A percentile compares a stretch with the other conserved stretches of the same genome.
These are phyloP conservation scores for Clarias gariepinus DNA, from an alignment of 2,113 vertebrate genomes.

Conservation along the genomic window DNA sequence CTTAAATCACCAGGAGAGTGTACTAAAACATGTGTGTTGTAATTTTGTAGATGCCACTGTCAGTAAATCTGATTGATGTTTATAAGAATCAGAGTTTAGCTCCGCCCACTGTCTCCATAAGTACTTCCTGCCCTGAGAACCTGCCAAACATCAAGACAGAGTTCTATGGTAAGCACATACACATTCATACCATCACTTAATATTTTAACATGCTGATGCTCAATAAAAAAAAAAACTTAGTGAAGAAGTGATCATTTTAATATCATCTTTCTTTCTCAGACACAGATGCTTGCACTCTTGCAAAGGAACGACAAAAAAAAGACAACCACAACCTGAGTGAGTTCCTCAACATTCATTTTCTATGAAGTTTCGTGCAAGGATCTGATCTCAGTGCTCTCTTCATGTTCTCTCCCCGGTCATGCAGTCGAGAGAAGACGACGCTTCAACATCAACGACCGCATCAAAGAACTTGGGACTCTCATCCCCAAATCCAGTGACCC, in stretches of 20 bases:
- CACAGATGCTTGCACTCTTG: conserved; percentile 87
- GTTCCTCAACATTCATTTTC: conserved; percentile 60
- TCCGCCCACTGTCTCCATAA: conserved; percentile 86
- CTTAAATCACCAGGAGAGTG: neutral
- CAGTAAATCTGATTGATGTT: conserved; percentile 90
- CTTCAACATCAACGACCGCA: conserved; percentile 81
- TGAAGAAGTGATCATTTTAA: neutral
- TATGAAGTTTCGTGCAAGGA: neutral
- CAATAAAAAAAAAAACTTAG: neutral
- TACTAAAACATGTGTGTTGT: conserved; percentile 18
- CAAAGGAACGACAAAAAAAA: conserved; percentile 97
- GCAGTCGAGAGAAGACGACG: conserved; percentile 77
- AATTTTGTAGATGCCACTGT: conserved; percentile 80
- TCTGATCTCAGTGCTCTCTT: too few species aligned
- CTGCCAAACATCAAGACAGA: conserved; percentile 98
- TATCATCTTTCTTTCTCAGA: conserved; percentile 70
- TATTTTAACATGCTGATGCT: neutral
- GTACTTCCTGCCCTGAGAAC: conserved; percentile 95
- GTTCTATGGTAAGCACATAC: conserved; percentile 82
- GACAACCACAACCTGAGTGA: conserved; percentile 98
- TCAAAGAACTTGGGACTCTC: conserved; percentile 78
- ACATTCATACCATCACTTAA: neutral
- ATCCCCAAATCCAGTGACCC: conserved; percentile 81
- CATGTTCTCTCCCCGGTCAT: neutral
- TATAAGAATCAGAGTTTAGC: conserved; percentile 89